A percentile compares a stretch with the other conserved stretches of the same genome.
Evolutionary conservation across 2,888 invertebrate species (phyloP).

Genomic region (Dynastes grantii): DNA sequence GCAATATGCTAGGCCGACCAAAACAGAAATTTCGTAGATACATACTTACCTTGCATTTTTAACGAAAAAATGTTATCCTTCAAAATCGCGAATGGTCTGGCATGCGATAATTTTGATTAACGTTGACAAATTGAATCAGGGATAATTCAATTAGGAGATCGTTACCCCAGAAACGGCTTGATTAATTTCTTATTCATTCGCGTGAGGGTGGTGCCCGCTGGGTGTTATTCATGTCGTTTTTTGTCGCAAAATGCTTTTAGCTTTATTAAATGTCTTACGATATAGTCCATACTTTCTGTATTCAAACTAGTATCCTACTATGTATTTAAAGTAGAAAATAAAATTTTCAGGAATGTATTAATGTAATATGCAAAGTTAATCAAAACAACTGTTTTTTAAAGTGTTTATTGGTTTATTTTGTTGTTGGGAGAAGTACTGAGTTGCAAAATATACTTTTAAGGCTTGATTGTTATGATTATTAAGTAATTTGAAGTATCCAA

Average conservation of each 20-base stretch:
- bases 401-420: too few relatives aligned
- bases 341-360: background rate
- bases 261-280: background rate
- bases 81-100: conserved; percentile 1
- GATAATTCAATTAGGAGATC: background rate
- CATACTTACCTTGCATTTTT: conserved; percentile 48
- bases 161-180: conserved; percentile 43
- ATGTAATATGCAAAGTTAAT: too few relatives aligned
- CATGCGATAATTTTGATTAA: conserved; percentile 49
- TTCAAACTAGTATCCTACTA: too few relatives aligned
- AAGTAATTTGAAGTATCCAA: too few relatives aligned
- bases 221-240: too few relatives aligned
- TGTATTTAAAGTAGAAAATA: too few relatives aligned
- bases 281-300: background rate
- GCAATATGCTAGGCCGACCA: background rate
- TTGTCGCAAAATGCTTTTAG: conserved; percentile 9
- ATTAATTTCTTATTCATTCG: background rate
- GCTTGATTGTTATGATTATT: too few relatives aligned
- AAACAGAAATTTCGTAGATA: conserved; percentile 4
- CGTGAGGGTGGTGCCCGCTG: background rate
- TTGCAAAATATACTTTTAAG: too few relatives aligned
- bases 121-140: background rate
- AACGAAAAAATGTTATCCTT: conserved; percentile 33
- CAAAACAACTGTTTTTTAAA: too few relatives aligned
- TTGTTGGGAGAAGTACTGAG: too few relatives aligned